phyloP scores from a whole-genome alignment of 37 sponge, comb jelly and placozoan genomes.

The Geodia barretti region DNA sequence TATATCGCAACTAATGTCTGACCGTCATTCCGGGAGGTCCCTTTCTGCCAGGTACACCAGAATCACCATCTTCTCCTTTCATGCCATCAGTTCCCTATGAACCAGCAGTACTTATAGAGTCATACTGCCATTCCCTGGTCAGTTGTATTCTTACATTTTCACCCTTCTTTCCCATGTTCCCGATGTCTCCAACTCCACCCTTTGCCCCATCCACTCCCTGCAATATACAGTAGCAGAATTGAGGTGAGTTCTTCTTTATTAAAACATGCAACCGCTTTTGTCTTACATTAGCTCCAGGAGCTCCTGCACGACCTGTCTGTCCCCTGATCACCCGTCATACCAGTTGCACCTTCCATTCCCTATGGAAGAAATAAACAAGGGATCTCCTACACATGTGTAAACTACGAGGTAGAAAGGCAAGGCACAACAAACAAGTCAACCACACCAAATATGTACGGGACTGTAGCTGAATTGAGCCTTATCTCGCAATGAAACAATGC shows the following conservation, averaged over 20 bases:
- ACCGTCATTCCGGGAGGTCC: neutral
- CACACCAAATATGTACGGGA: too few relatives aligned
- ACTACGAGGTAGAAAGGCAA: too few relatives aligned
- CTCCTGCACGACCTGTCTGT: too few relatives aligned
- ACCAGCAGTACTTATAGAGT: too few relatives aligned
- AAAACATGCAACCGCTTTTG: too few relatives aligned
- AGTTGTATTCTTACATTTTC: neutral
- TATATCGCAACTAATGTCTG: too few relatives aligned
- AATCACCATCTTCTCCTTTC: neutral
- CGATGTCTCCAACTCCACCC: neutral
- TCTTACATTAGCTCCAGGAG: neutral
- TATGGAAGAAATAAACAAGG: neutral
- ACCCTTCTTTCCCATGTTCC: neutral
- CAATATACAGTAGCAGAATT: neutral
- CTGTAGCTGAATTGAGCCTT: too few relatives aligned
- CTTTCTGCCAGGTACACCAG: neutral
- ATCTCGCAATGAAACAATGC: too few relatives aligned
- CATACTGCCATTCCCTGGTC: neutral
- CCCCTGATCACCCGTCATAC: neutral
- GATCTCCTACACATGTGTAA: too few relatives aligned
- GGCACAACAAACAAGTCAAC: too few relatives aligned
- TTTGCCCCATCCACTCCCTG: neutral
- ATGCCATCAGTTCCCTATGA: neutral
- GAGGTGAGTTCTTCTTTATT: neutral
- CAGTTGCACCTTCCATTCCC: neutral